phyloP scores from a whole-genome alignment of 2,797 vertebrate species.

The Siniperca undulata region DNA sequence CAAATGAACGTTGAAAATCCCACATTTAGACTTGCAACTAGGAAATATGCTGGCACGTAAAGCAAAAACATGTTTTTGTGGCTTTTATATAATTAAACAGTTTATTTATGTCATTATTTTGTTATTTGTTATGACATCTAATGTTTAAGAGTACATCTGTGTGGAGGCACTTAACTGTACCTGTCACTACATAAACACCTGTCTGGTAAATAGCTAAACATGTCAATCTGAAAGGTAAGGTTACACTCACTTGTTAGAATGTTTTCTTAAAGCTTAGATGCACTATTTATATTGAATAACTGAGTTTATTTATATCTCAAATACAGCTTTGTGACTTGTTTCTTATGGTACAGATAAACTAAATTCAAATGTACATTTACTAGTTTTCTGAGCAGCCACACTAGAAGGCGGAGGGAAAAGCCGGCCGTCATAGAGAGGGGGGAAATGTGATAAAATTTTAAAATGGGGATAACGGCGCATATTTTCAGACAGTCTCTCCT shows the following conservation, averaged over 20 bases:
- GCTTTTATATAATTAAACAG: background rate
- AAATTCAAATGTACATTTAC: background rate
- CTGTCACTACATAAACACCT: background rate
- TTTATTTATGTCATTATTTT: slow-evolving; percentile 3
- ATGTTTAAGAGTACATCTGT: background rate
- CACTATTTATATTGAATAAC: background rate
- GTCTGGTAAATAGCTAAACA: background rate
- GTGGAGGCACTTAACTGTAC: background rate
- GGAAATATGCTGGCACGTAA: background rate
- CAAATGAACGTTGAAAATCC: background rate
- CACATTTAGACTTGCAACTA: background rate
- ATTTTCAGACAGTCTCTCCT: background rate
- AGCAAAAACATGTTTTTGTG: background rate
- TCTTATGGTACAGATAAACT: background rate
- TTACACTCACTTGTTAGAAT: background rate
- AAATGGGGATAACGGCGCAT: background rate
- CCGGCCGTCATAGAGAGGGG: too few species aligned
- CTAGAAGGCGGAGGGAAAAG: too few species aligned
- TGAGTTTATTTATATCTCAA: background rate
- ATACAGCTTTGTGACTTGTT: background rate
- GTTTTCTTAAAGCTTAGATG: background rate
- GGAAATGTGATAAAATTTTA: background rate
- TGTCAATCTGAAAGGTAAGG: background rate
- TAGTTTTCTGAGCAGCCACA: too few species aligned
- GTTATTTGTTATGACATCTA: background rate